Conservation (phyloP, 2,888 invertebrate species). For the Drosophila mercatorum region DNA sequence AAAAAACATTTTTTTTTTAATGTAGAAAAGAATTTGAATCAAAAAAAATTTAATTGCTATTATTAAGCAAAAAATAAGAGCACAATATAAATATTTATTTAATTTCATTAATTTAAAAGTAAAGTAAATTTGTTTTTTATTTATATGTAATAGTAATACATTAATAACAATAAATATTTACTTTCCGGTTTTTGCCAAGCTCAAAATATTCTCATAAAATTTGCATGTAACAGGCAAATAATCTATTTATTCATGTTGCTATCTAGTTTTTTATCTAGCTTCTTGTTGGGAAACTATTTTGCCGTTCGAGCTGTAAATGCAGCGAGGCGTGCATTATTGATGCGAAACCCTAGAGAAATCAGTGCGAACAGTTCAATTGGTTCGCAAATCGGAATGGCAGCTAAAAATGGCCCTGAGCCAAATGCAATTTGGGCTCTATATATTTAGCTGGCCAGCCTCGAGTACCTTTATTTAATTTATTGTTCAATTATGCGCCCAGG, state of each 20-base stretch:
- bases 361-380: constrained; percentile 57
- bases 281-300: background rate
- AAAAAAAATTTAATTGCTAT: no score
- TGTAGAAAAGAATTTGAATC: no score
- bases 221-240: background rate
- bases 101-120: no score
- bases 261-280: background rate
- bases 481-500: constrained; percentile 71
- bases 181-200: background rate
- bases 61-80: no score
- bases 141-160: background rate
- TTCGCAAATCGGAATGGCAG: constrained; percentile 26
- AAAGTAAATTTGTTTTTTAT: no score
- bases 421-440: constrained; percentile 39
- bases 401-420: constrained; percentile 36
- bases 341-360: constrained; percentile 32
- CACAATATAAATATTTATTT: no score
- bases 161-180: background rate
- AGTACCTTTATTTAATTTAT: constrained; percentile 65
- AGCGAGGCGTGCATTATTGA: constrained; percentile 47
- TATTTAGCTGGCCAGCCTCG: constrained; percentile 14
- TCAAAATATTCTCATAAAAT: background rate
- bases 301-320: background rate
- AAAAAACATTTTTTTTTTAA: no score
- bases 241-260: background rate